phyloP scores from a whole-genome alignment of 2,888 invertebrate species.

The Nymphalis polychloros region DNA sequence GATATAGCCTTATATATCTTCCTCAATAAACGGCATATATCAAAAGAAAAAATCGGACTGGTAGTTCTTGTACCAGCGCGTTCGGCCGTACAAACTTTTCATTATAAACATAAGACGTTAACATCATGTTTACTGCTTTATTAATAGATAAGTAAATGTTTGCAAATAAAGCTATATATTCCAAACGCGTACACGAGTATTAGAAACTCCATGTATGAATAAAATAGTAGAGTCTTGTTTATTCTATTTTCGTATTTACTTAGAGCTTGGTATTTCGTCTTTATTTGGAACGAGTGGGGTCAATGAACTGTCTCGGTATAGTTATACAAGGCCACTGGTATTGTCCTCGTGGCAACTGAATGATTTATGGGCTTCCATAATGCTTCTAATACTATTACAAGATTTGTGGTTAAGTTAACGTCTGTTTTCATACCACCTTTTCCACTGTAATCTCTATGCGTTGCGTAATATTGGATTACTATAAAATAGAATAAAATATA shows the following conservation, averaged over 20 bases:
- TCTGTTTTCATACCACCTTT: slow-evolving; percentile 20
- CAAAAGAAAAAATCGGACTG: too few relatives aligned
- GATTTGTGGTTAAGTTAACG: slow-evolving; percentile 38
- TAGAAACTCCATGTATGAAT: slow-evolving; percentile 35
- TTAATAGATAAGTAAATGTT: slow-evolving; percentile 3
- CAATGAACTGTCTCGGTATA: slow-evolving; percentile 56
- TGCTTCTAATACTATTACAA: slow-evolving; percentile 40
- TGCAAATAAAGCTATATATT: slow-evolving; percentile 3
- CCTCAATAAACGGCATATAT: too few relatives aligned
- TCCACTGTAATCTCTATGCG: neutral
- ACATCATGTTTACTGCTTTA: neutral
- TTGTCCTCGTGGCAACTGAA: slow-evolving; percentile 51
- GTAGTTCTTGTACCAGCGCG: too few relatives aligned
- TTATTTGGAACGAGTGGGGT: slow-evolving; percentile 56
- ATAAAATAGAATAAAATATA: neutral
- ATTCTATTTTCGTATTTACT: slow-evolving; percentile 45
- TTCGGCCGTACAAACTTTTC: too few relatives aligned
- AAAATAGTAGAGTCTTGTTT: slow-evolving; percentile 34
- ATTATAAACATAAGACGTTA: neutral
- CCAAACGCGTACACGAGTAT: slow-evolving; percentile 3
- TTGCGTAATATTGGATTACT: neutral
- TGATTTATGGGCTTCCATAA: slow-evolving; percentile 42
- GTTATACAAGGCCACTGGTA: slow-evolving; percentile 62
- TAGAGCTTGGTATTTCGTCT: slow-evolving; percentile 53
- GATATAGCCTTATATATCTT: too few relatives aligned